Evolutionary conservation across 2,113 vertebrate genomes (phyloP).

Genomic region (Upupa epops): DNA sequence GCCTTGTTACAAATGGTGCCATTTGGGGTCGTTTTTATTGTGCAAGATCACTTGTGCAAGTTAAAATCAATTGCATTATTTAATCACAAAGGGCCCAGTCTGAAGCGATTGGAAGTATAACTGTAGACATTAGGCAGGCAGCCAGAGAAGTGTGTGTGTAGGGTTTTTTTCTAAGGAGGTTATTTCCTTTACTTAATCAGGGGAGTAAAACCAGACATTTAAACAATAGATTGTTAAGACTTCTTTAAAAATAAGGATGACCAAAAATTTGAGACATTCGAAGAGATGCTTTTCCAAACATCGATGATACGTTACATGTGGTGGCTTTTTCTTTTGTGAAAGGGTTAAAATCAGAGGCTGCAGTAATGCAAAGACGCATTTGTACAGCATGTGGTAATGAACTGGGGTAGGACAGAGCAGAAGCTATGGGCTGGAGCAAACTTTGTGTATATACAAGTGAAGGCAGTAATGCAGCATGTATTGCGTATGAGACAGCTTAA

Average conservation of each 20-base stretch:
- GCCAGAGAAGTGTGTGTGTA: background rate
- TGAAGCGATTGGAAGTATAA: background rate
- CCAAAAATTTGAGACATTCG: background rate
- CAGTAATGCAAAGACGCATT: background rate
- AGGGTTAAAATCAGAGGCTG: background rate
- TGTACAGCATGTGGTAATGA: background rate
- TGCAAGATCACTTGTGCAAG: background rate
- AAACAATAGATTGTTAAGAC: background rate
- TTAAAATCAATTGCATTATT: background rate
- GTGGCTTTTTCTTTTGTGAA: background rate
- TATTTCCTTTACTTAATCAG: background rate
- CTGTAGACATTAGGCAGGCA: background rate
- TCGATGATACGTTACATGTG: background rate
- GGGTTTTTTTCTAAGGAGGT: background rate
- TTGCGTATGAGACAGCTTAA: background rate
- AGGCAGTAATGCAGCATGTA: background rate
- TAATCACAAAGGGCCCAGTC: background rate
- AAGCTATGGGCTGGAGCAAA: background rate
- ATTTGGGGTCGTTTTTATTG: background rate
- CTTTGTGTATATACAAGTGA: background rate
- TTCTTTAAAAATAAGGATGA: background rate
- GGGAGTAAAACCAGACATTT: background rate
- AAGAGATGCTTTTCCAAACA: background rate
- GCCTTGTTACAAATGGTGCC: background rate
- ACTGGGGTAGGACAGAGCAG: background rate